These are phyloP conservation scores for Bombus breviceps DNA, from an alignment of 1,140 invertebrate species.

Conservation along the genomic window DNA sequence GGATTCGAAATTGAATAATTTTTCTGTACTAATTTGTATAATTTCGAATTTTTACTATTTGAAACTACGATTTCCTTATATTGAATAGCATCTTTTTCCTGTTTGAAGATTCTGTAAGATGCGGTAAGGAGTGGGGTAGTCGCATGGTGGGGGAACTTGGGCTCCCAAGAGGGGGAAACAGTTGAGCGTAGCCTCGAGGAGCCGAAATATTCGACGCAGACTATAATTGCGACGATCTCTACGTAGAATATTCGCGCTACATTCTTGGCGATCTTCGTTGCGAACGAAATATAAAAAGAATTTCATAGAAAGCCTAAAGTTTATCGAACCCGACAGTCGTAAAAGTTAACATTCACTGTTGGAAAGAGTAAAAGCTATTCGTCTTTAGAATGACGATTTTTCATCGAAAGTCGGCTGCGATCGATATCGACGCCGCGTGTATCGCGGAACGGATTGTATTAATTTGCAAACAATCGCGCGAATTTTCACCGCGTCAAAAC, in stretches of 20 bases:
- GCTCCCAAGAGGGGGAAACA: neutral
- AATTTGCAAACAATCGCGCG: conserved; percentile 21
- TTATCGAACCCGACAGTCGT: neutral
- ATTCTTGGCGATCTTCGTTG: neutral
- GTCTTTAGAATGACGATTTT: neutral
- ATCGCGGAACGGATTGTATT: neutral
- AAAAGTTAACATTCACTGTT: neutral
- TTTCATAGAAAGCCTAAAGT: neutral
- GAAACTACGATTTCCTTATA: too few species aligned
- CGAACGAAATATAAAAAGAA: neutral
- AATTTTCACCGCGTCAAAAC: neutral
- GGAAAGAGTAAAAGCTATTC: neutral
- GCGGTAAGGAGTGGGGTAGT: neutral
- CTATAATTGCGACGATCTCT: neutral
- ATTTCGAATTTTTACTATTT: too few species aligned
- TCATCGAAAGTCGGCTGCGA: neutral
- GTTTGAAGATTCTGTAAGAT: too few species aligned
- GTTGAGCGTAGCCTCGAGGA: neutral
- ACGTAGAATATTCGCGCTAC: neutral
- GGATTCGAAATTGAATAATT: too few species aligned
- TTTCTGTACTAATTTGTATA: too few species aligned
- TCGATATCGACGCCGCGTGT: neutral
- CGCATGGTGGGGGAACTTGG: neutral
- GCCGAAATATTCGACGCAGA: neutral
- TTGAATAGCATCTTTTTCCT: too few species aligned